A percentile compares a stretch with the other conserved stretches of the same genome.
phyloP scores from a whole-genome alignment of 2,113 vertebrate genomes.

The Colistium nudipinnis region DNA sequence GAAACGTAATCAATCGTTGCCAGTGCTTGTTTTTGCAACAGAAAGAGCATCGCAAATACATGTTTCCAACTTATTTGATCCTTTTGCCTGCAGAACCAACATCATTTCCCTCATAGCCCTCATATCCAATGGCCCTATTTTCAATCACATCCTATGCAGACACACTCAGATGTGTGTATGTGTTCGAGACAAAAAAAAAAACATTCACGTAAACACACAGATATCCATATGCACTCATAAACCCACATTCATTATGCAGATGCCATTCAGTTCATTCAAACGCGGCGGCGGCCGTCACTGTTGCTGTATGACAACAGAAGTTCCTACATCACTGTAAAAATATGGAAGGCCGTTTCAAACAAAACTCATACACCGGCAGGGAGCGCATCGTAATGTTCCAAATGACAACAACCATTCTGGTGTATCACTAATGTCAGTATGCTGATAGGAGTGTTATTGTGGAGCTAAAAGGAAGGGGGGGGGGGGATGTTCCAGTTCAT shows the following conservation, averaged over 20 bases:
- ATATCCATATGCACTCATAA: conserved; percentile 15
- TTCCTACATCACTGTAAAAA: conserved; percentile 38
- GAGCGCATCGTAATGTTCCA: conserved; percentile 56
- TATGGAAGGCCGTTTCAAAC: conserved; percentile 54
- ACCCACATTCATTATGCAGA: conserved; percentile 41
- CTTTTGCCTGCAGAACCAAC: conserved; percentile 35
- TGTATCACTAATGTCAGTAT: conserved; percentile 63
- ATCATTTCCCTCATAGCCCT: conserved; percentile 22
- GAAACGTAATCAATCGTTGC: neutral
- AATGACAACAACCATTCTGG: conserved; percentile 66
- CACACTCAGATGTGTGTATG: neutral
- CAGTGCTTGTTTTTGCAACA: neutral
- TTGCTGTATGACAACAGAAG: conserved; percentile 24
- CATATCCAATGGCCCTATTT: conserved; percentile 35
- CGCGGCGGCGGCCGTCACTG: conserved; percentile 22
- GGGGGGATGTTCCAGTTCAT: conserved; percentile 74
- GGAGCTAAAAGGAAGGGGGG: conserved; percentile 45
- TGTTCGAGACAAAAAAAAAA: neutral
- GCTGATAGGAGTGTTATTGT: conserved; percentile 69
- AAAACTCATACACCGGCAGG: conserved; percentile 43
- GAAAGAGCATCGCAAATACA: conserved; percentile 8
- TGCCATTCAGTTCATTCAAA: conserved; percentile 18
- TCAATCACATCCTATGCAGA: conserved; percentile 9
- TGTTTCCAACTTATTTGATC: neutral
- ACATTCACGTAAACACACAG: conserved; percentile 4